Base-by-base conservation (phyloP, 2,113 vertebrate genomes). In the Corythoichthys haematopterus region DNA sequence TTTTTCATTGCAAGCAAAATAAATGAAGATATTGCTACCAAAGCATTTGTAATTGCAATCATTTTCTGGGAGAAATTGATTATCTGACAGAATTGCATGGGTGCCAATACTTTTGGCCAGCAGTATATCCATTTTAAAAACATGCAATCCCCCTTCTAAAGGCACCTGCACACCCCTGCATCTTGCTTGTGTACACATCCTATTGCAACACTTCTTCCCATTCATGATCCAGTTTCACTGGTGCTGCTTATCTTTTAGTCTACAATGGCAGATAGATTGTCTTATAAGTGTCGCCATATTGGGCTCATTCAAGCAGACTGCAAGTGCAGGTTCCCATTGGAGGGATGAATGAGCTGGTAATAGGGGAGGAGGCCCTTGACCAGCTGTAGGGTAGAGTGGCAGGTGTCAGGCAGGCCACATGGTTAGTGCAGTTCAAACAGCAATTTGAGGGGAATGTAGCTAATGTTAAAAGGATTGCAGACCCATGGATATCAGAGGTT, bases 281-380 rank as follows among this genome's bases (percentile, higher is more conserved):
- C 69, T 76, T 69, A 75, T 87, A 85, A 90, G 85, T 87, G 86
- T 82, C 80, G 84, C 83, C 90, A 90, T 91, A 88, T 90, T 89
- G 88, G 82, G 84, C 72, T 77, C 86, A 88, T 84, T 77, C 82
- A 88, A 82, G 90, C 80, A 78, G 80, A 80, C 78, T 60, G 73
- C 78, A 79, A 82, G 71, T 64, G 66, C 69, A 72, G 79, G 80
- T 84, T 82, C 83, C 84, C 74, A 79, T 80, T 81, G 84, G 84
- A 81, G 82, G 77, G 72, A 83, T 82, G 84, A 87, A 89, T 84
- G 87, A 85, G 84, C 80, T 82, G 72, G 83, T 89, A 89, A 89
- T 88, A 80, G 84, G 77, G 85, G 79, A 78, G 83, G 87, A 87
- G 85, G 80, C 70, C 77, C 10, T 11, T 71, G 63, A 74, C 56